A percentile compares a stretch with the other conserved stretches of the same genome.
Evolutionary conservation across 1,140 invertebrate genomes (phyloP).

Genomic region (Arctopsyche grandis): DNA sequence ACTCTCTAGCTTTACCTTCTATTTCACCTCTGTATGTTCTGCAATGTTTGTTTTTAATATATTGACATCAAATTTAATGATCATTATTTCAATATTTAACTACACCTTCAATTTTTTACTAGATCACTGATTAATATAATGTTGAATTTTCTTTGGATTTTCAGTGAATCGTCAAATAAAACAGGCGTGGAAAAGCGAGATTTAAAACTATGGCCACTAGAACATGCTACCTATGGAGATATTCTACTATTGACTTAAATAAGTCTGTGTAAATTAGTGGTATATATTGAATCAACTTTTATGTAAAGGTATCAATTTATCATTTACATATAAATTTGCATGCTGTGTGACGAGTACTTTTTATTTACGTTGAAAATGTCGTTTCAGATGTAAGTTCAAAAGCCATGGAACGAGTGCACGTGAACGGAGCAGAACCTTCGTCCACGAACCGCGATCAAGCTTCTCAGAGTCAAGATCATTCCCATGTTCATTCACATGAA

Average conservation of each 20-base stretch:
- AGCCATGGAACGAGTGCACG: conserved; percentile 45
- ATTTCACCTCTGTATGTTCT: no score
- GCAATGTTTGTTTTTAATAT: no score
- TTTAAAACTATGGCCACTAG: no score
- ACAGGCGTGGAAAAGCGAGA: no score
- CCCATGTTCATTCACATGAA: background rate
- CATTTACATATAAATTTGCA: background rate
- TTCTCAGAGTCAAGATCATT: conserved; percentile 10
- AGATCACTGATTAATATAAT: no score
- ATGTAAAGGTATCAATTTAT: background rate
- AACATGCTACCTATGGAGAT: background rate
- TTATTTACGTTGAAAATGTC: background rate
- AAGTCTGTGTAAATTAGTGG: background rate
- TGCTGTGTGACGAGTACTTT: background rate
- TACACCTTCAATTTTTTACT: no score
- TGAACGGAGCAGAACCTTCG: conserved; percentile 31
- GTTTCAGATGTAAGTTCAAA: conserved; percentile 50
- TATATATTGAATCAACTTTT: background rate
- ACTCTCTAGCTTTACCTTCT: no score
- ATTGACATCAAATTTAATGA: no score
- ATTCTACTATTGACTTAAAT: background rate
- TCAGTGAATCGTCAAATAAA: no score
- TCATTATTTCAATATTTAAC: no score
- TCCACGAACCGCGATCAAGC: conserved; percentile 14
- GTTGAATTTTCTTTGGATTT: no score